Conservation (phyloP, 2,888 invertebrate species). For the Keiferia lycopersicella region DNA sequence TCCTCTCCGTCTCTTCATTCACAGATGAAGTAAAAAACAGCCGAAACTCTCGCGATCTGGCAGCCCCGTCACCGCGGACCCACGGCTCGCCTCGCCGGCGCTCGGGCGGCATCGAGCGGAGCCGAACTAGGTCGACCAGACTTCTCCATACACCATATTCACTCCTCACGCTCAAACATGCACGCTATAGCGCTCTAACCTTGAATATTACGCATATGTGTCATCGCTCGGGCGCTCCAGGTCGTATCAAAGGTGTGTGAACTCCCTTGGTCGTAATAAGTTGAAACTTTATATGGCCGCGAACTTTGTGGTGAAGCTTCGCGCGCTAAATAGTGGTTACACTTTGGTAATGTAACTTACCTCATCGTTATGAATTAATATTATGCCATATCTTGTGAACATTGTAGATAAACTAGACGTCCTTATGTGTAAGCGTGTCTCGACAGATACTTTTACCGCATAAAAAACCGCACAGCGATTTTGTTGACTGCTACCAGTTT, state of each 20-base stretch:
- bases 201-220: conserved; percentile 14
- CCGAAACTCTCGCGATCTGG: too few relatives aligned
- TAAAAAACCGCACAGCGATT: too few relatives aligned
- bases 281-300: background rate
- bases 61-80: background rate
- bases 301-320: background rate
- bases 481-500: too few relatives aligned
- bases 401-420: too few relatives aligned
- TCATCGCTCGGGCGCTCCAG: background rate
- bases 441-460: too few relatives aligned
- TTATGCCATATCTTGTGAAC: background rate
- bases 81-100: conserved; percentile 4
- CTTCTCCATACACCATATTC: conserved; percentile 29
- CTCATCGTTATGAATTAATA: background rate
- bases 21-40: too few relatives aligned
- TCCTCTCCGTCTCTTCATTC: too few relatives aligned
- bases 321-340: background rate
- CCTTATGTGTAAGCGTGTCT: too few relatives aligned
- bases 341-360: background rate
- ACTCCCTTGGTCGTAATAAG: conserved; percentile 1
- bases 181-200: conserved; percentile 20
- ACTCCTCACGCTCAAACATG: conserved; percentile 23
- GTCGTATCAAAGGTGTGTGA: conserved; percentile 5
- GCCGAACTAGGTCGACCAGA: conserved; percentile 70
- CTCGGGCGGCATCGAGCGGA: conserved; percentile 52